A percentile compares a stretch with the other conserved stretches of the same genome.
phyloP scores from a whole-genome alignment of 2,797 vertebrate species.

The Poecilia gillii region DNA sequence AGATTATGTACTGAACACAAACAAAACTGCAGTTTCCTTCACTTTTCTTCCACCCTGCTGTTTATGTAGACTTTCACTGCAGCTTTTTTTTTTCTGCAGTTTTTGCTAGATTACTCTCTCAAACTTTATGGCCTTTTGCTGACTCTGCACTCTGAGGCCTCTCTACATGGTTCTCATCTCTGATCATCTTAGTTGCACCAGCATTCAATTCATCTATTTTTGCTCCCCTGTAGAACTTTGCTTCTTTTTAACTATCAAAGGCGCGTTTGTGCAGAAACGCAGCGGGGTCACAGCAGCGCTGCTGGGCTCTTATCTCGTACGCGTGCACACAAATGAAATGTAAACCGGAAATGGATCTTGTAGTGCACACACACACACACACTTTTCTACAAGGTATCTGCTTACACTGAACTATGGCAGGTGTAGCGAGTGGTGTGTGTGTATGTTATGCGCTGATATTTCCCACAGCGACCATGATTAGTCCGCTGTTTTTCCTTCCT shows the following conservation, averaged over 20 bases:
- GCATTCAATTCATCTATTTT: background rate
- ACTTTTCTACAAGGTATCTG: constrained; percentile 16
- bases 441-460: constrained; percentile 22
- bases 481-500: constrained; percentile 34
- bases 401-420: constrained; percentile 41
- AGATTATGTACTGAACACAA: background rate
- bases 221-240: background rate
- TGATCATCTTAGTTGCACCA: constrained; percentile 12
- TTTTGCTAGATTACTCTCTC: constrained; percentile 5
- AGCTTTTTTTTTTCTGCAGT: background rate
- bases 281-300: constrained; percentile 14
- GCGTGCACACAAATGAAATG: background rate
- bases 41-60: background rate
- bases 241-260: constrained; percentile 25
- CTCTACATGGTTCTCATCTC: constrained; percentile 40
- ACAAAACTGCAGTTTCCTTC: background rate
- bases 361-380: background rate
- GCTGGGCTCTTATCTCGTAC: background rate
- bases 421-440: constrained; percentile 25
- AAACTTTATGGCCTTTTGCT: constrained; percentile 37
- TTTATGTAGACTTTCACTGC: background rate
- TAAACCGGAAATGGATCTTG: background rate
- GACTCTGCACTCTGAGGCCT: constrained; percentile 45
- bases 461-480: constrained; percentile 39
- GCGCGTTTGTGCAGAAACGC: background rate